Evolutionary conservation across 2,797 vertebrate species (phyloP).

Genomic region (Thaleichthys pacificus): DNA sequence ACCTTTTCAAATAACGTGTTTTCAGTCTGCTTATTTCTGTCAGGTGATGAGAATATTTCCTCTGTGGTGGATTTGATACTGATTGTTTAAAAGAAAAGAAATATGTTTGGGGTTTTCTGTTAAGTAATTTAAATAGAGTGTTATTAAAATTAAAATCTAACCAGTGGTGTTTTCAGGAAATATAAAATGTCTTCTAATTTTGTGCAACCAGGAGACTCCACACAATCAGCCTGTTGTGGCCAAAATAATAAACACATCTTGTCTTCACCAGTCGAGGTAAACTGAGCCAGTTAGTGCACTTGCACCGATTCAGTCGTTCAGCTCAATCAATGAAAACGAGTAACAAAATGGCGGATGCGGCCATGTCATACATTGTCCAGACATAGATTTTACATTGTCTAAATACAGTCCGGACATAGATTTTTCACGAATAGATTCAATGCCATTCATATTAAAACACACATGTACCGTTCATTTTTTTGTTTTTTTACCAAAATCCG

Average conservation of each 20-base stretch:
- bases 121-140: too few species aligned
- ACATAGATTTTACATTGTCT: background rate
- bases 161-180: background rate
- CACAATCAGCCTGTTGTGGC: background rate
- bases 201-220: too few species aligned
- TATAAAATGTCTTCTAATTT: background rate
- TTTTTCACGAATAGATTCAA: too few species aligned
- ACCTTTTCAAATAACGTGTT: background rate
- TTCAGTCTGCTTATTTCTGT: background rate
- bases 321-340: conserved; percentile 36
- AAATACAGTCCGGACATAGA: background rate
- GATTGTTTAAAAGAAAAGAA: background rate
- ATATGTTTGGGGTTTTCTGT: too few species aligned
- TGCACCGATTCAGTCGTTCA: conserved; percentile 36
- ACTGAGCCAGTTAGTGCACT: background rate
- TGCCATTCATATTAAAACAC: too few species aligned
- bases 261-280: background rate
- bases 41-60: background rate
- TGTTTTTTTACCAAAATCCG: background rate
- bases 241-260: too few species aligned
- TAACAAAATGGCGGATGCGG: conserved; percentile 63
- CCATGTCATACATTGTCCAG: conserved; percentile 44
- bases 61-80: too few species aligned
- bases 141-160: background rate
- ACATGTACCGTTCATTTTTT: background rate